These are phyloP conservation scores for Pristionchus maxplancki DNA, from an alignment of 2,888 invertebrate species.

Conservation along the genomic window DNA sequence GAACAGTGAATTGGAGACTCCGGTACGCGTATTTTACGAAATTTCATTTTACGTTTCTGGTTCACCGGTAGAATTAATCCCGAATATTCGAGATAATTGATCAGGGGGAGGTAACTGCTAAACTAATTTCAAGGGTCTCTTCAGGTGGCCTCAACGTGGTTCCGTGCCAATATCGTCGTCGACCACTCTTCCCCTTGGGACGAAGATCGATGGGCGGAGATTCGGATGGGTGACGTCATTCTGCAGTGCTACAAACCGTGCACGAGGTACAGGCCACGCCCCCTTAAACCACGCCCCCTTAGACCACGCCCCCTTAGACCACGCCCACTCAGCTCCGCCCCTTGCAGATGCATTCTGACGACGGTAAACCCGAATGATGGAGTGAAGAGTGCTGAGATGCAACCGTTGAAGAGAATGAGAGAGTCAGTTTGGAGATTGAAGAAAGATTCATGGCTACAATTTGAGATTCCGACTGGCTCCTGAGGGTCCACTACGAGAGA, in stretches of 20 bases:
- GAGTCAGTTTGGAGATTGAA: no score
- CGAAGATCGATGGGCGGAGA: slow-evolving; percentile 72
- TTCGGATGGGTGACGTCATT: slow-evolving; percentile 69
- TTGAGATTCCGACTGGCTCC: slow-evolving; percentile 64
- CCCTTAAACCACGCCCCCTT: not conserved
- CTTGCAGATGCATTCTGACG: slow-evolving; percentile 62
- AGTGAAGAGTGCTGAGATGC: slow-evolving; percentile 60
- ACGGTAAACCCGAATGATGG: slow-evolving; percentile 64
- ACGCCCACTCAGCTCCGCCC: not conserved
- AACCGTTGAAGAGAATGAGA: slow-evolving; percentile 64
- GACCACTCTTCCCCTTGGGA: slow-evolving; percentile 68
- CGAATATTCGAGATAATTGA: no score
- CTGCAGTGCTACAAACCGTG: slow-evolving; percentile 74
- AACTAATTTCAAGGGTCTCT: not conserved
- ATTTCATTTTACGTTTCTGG: no score
- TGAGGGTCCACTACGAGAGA: slow-evolving; percentile 60
- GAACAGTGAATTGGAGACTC: slow-evolving; percentile 58
- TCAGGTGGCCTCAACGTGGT: slow-evolving; percentile 63
- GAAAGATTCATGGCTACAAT: no score
- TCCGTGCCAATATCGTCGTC: slow-evolving; percentile 73
- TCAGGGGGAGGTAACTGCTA: slow-evolving; percentile 52
- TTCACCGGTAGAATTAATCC: no score
- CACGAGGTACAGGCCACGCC: slow-evolving; percentile 59
- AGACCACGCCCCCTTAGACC: slow-evolving; percentile 1
- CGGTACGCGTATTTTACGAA: no score